Evolutionary conservation across 2,113 vertebrate species (phyloP).

Genomic region (Tragelaphus strepsiceros): DNA sequence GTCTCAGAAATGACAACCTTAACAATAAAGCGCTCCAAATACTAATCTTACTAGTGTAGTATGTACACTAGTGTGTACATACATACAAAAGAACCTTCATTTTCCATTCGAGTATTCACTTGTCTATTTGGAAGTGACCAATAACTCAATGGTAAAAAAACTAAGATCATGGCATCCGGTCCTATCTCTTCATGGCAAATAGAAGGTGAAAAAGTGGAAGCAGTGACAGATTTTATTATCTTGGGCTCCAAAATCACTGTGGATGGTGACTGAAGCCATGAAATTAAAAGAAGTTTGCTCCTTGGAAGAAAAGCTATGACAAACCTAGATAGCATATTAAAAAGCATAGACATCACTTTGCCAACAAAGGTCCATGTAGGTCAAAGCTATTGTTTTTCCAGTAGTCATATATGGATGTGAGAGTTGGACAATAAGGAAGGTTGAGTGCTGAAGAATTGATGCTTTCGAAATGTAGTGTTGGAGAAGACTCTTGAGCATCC

Average conservation of each 20-base stretch:
- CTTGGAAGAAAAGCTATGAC: not conserved
- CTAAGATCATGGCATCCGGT: not conserved
- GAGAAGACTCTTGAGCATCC: not conserved
- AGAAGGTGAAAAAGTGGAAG: not conserved
- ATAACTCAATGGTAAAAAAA: not conserved
- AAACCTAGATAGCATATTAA: not conserved
- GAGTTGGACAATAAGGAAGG: not conserved
- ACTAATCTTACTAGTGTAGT: not conserved
- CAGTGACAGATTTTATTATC: not conserved
- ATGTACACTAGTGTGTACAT: not conserved
- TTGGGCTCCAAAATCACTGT: not conserved
- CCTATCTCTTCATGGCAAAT: not conserved
- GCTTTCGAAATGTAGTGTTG: not conserved
- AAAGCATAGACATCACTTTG: not conserved
- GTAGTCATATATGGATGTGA: not conserved
- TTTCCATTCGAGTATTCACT: not conserved
- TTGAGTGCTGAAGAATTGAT: not conserved
- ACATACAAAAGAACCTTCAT: not conserved
- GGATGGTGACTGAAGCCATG: not conserved
- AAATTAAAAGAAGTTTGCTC: not conserved
- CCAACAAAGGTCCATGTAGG: not conserved
- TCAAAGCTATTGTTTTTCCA: not conserved
- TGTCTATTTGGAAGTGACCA: not conserved
- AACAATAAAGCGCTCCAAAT: not conserved
- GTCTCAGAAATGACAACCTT: slow-evolving; percentile 12